Conservation (phyloP, 2,113 vertebrate species). For the Tinamus guttatus region DNA sequence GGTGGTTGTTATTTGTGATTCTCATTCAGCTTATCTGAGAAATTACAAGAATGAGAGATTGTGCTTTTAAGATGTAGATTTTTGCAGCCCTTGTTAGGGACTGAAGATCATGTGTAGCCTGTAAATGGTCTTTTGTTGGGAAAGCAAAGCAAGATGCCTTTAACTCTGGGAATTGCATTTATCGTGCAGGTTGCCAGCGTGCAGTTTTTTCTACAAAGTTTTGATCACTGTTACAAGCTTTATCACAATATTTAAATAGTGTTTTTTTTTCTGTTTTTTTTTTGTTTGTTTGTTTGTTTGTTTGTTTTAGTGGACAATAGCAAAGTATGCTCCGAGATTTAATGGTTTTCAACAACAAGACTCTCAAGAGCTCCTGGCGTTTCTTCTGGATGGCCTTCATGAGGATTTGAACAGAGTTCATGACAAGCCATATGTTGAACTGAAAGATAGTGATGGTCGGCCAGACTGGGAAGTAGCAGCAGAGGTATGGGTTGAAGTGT, state of each 20-base stretch:
- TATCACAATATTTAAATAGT: background rate
- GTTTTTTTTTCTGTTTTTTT: background rate
- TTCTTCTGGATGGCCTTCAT: constrained; percentile 97
- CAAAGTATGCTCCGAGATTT: constrained; percentile 97
- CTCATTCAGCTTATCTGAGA: background rate
- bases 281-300: too few species aligned
- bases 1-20: background rate
- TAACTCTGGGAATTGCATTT: background rate
- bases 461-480: constrained; percentile 97
- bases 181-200: background rate
- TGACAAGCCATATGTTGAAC: constrained; percentile 96
- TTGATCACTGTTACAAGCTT: background rate
- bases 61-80: background rate
- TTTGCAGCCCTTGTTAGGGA: background rate
- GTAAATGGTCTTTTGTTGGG: background rate
- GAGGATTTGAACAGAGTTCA: constrained; percentile 97
- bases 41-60: background rate
- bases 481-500: constrained; percentile 80
- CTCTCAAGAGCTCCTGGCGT: constrained; percentile 96
- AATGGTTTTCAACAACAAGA: constrained; percentile 99
- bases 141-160: background rate
- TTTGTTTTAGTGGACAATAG: constrained; percentile 99
- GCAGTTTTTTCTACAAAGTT: background rate
- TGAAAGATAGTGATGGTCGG: constrained; percentile 95
- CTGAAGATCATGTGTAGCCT: background rate